A percentile compares a stretch with the other conserved stretches of the same genome.
Evolutionary conservation across 2,113 vertebrate species (phyloP).

Genomic region (Cyanocitta stelleri): DNA sequence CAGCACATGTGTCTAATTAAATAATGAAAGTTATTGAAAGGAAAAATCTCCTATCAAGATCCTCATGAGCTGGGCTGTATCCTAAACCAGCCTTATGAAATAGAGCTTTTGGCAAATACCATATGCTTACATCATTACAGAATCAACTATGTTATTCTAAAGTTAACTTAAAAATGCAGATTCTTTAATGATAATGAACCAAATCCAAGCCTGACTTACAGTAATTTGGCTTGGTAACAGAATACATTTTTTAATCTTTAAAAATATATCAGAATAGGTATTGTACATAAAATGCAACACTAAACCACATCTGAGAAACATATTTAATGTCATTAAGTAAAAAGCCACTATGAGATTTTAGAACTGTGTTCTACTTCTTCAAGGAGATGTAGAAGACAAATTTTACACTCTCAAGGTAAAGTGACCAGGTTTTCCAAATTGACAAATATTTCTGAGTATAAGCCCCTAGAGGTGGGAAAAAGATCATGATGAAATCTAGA

Average conservation of each 20-base stretch:
- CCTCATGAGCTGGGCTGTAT: constrained; percentile 28
- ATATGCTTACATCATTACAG: constrained; percentile 42
- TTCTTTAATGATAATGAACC: constrained; percentile 7
- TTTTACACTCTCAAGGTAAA: not conserved
- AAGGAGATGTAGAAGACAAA: not conserved
- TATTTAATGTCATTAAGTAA: not conserved
- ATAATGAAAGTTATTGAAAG: constrained; percentile 41
- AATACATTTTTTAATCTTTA: not conserved
- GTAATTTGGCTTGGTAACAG: not conserved
- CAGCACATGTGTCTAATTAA: constrained; percentile 41
- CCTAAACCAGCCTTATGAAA: constrained; percentile 43
- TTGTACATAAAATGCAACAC: not conserved
- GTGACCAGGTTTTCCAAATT: not conserved
- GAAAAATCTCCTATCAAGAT: constrained; percentile 29
- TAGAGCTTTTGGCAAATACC: constrained; percentile 56
- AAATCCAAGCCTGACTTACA: constrained; percentile 1
- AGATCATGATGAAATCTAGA: not conserved
- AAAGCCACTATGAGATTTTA: not conserved
- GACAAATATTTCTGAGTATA: not conserved
- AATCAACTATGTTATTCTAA: constrained; percentile 48
- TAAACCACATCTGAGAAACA: not conserved
- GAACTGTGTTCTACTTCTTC: not conserved
- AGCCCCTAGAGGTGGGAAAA: not conserved
- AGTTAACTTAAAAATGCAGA: constrained; percentile 11
- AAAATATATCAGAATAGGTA: not conserved